Evolutionary conservation across 2,888 invertebrate genomes (phyloP).

Genomic region (Nasonovia ribisnigri): DNA sequence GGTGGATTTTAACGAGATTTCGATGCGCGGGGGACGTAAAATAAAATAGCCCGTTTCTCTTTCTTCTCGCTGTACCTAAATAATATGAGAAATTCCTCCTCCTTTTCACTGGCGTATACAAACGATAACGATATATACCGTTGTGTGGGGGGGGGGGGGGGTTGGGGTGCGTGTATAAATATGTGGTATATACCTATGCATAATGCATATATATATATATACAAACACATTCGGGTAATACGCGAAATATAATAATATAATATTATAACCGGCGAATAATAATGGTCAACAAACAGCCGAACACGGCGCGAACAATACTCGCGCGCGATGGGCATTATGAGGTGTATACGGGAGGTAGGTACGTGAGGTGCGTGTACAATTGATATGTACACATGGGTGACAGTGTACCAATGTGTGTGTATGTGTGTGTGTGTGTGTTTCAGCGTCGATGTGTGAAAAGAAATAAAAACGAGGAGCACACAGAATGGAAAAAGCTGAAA

Average conservation of each 20-base stretch:
- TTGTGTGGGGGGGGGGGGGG: background rate
- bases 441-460: conserved; percentile 38
- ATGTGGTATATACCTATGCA: background rate
- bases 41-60: background rate
- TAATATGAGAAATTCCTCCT: conserved; percentile 12
- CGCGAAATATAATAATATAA: background rate
- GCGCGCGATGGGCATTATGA: background rate
- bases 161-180: background rate
- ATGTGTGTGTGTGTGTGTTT: background rate
- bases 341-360: background rate
- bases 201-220: background rate
- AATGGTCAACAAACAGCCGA: conserved; percentile 46
- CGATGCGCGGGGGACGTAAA: background rate
- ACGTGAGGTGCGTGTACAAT: conserved; percentile 17
- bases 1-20: conserved; percentile 45
- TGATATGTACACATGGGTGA: conserved; percentile 18
- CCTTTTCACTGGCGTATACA: background rate
- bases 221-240: background rate
- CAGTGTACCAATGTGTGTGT: background rate
- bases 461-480: background rate
- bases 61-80: background rate
- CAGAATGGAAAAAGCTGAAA: background rate
- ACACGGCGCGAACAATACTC: conserved; percentile 4
- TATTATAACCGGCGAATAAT: conserved; percentile 19
- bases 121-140: background rate